Base-by-base conservation (phyloP, 2,113 vertebrate species). In the Edolisoma coerulescens region DNA sequence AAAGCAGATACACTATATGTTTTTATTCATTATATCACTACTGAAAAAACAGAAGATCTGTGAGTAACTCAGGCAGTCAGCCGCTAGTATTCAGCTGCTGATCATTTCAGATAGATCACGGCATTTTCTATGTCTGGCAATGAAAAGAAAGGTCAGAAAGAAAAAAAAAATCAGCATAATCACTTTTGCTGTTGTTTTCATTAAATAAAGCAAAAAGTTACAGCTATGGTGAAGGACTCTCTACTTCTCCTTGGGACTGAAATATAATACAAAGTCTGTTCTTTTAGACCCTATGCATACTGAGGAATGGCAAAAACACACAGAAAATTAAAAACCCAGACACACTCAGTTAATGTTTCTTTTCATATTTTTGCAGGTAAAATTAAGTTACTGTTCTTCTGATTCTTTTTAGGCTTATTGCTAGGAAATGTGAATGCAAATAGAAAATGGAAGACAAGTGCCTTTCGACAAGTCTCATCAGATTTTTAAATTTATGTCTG, bases 251-350 rank as follows among this genome's bases (percentile, higher is more conserved):
- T 16, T 7, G 50, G 68, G 42, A 79, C 7, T 13, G 45, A 80
- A 87, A 76, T 21, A 6, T 71, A 7, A 7, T 54, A n/a, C 4
- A 33, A 84, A 81, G 13, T 42, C 12, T 73, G 5, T 21, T 64
- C 41, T 69, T 89, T 87, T 15, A 69, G 6, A 37, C 5, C 8
- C 28, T 65, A 27, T 65, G 67, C 37, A 77, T 22, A 68, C 10
- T 41, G 24, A 87, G 18, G 19, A 76, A 76, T 22, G 5, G 30
- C 22, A 53, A 68, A 68, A 50, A 0, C 0, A 2, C 8, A 2
- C 6, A 44, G 13, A 78, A 89, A 89, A 74, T 35, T 63, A 57
- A 78, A 74, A 47, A 2, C 2, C 11, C 3, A 59, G 15, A 23
- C 18, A 5, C 6, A 56, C 17, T 77, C 14, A 41, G 16, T 52